Evolutionary conservation across 2,113 vertebrate species (phyloP).

Genomic region (Catharus fuscescens): DNA sequence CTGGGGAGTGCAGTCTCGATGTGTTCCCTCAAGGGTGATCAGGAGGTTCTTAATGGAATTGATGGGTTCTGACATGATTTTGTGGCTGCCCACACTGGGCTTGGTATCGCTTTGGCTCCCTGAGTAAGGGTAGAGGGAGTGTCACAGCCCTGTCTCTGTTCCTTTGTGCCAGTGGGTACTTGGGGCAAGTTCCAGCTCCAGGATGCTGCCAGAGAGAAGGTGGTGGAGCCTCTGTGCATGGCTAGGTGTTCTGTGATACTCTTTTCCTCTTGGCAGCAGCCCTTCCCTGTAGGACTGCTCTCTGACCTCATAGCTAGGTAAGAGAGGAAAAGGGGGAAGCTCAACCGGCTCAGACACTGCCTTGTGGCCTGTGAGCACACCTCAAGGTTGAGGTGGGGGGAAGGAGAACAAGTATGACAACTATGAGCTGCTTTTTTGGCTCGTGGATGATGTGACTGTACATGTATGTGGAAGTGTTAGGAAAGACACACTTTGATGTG

Average conservation of each 20-base stretch:
- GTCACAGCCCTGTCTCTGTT: background rate
- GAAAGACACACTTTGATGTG: rapidly evolving
- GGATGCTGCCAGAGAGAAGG: background rate
- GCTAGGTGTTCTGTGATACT: rapidly evolving
- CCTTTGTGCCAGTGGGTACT: rapidly evolving
- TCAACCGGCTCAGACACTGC: background rate
- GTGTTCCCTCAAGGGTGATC: background rate
- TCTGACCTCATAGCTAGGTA: background rate
- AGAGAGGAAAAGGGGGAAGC: background rate
- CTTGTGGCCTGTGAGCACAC: background rate
- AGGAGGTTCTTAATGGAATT: background rate
- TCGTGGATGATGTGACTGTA: background rate
- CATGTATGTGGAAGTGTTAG: rapidly evolving
- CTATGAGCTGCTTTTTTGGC: background rate
- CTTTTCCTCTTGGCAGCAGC: rapidly evolving
- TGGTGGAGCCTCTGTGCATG: background rate
- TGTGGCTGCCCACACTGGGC: background rate
- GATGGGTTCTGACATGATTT: background rate
- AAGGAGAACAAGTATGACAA: background rate
- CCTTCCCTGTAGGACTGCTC: background rate
- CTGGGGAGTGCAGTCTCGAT: background rate
- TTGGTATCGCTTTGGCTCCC: rapidly evolving
- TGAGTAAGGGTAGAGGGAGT: background rate
- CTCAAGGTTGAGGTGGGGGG: background rate
- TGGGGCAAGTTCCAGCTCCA: background rate